A percentile compares a stretch with the other conserved stretches of the same genome.
phyloP scores from a whole-genome alignment of 2,113 vertebrate genomes.

The Mixornis gularis region DNA sequence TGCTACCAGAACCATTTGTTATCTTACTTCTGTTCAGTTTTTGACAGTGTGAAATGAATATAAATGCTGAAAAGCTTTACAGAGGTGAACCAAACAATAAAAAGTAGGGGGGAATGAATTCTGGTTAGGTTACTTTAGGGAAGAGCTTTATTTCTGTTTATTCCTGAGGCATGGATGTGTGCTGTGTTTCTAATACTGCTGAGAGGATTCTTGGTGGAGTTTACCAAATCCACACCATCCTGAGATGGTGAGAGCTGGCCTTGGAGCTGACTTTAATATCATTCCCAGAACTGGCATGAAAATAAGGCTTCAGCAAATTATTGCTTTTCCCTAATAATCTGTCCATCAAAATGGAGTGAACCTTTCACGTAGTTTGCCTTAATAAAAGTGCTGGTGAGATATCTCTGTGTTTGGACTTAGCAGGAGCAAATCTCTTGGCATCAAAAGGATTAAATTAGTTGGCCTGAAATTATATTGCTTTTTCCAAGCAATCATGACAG shows the following conservation, averaged over 20 bases:
- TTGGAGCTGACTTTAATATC: background rate
- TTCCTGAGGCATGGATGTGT: slow-evolving; percentile 11
- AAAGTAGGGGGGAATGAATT: background rate
- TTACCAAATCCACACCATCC: background rate
- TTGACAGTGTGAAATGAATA: slow-evolving; percentile 58
- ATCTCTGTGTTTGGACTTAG: slow-evolving; percentile 30
- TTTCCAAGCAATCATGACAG: slow-evolving; percentile 60
- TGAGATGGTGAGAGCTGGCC: background rate
- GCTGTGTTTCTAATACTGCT: background rate
- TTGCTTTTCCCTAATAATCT: slow-evolving; percentile 42
- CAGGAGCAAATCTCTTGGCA: slow-evolving; percentile 57
- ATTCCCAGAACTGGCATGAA: slow-evolving; percentile 8
- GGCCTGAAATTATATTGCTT: slow-evolving; percentile 60
- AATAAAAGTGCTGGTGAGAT: slow-evolving; percentile 50
- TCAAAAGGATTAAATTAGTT: slow-evolving; percentile 60
- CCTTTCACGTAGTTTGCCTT: slow-evolving; percentile 21
- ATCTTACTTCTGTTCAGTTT: slow-evolving; percentile 61
- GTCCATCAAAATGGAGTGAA: slow-evolving; percentile 18
- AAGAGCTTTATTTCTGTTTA: slow-evolving; percentile 58
- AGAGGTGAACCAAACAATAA: slow-evolving; percentile 56
- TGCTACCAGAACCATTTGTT: slow-evolving; percentile 62
- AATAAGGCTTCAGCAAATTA: slow-evolving; percentile 27
- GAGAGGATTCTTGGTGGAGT: background rate
- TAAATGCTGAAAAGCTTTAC: slow-evolving; percentile 44
- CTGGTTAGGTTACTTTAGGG: slow-evolving; percentile 32